These are phyloP conservation scores for Acridotheres tristis DNA, from an alignment of 2,797 vertebrate genomes.

Conservation along the genomic window DNA sequence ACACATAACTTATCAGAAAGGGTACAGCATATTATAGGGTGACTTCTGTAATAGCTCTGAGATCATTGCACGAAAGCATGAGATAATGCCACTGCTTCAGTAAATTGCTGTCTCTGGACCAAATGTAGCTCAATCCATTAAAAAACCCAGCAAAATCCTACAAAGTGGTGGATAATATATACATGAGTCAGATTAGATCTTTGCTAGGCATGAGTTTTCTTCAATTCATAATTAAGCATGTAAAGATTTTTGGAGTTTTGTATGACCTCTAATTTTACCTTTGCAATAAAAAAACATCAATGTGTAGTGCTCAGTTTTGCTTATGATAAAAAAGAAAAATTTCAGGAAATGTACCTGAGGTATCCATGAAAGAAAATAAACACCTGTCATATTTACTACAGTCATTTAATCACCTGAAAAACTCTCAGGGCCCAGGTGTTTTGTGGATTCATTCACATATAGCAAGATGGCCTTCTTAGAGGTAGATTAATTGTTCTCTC, in stretches of 20 bases:
- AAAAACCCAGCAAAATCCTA: slow-evolving; percentile 12
- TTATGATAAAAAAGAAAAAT: slow-evolving; percentile 1
- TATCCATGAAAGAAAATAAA: neutral
- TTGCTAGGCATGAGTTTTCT: neutral
- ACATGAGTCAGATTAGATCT: neutral
- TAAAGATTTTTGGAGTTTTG: neutral
- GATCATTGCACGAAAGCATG: neutral
- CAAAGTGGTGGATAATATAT: slow-evolving; percentile 14
- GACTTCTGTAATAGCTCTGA: neutral
- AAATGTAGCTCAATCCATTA: neutral
- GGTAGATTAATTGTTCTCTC: neutral
- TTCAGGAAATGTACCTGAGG: neutral
- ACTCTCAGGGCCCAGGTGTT: neutral
- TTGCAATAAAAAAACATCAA: neutral
- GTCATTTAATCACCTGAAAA: neutral
- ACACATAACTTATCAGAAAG: neutral
- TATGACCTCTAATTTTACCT: neutral
- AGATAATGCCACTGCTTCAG: slow-evolving; percentile 18
- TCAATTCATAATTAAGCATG: neutral
- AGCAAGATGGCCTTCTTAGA: neutral
- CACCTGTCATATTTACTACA: neutral
- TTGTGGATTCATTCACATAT: neutral
- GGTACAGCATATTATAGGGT: neutral
- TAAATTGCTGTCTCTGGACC: slow-evolving; percentile 18
- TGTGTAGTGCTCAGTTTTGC: neutral